Evolutionary conservation across 2,888 invertebrate species (phyloP), one percentile per base, ranked within the genome.

Genomic region (Allygus modestus): DNA sequence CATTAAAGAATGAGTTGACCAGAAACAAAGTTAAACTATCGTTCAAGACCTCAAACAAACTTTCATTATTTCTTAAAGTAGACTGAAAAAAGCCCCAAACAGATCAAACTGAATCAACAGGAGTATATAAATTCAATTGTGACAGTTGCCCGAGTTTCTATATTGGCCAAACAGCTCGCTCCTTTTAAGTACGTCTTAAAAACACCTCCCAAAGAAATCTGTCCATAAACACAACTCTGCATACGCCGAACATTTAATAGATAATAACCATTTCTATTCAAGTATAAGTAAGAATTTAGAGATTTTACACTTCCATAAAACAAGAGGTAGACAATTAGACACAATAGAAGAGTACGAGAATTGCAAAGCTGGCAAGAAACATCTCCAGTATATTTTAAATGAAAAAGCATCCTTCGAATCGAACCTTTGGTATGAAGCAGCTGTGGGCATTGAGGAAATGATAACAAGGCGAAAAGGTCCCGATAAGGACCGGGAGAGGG

Each of bases 141-240:
- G 61, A 61, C 26, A 61, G 23, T 20, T 61, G 61, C 15, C 61
- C 28, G 17, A 61, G 61, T 61, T 61, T 61, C 15, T 61, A 61
- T 23, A 61, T 61, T 11, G 61, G 61, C 23, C 61, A 61, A 61
- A 61, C 61, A 11, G 26, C 61, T 7, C 26, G 61, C 61, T 61
- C 61, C 9, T 61, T 61, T 15, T 11, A 61, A 61, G 61, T 15
- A 28, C 26, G 61, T 61, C n/a, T 61, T 15, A 61, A 61, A 23
- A 61, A 61, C 61, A 61, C n/a, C 20, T 61, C 23, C 61, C 15
- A 1, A 61, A 61, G 15, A 61, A 61, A 61, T 46, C 61, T 17
- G 15, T 15, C 2, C 61, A 61, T 9, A 61, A 61, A 23, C 61
- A 1, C 4, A 61, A 23, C 9, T 61, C 61, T 15, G 9, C 61